Conservation (phyloP, 2,113 vertebrate genomes). For the Dermatemys mawii region DNA sequence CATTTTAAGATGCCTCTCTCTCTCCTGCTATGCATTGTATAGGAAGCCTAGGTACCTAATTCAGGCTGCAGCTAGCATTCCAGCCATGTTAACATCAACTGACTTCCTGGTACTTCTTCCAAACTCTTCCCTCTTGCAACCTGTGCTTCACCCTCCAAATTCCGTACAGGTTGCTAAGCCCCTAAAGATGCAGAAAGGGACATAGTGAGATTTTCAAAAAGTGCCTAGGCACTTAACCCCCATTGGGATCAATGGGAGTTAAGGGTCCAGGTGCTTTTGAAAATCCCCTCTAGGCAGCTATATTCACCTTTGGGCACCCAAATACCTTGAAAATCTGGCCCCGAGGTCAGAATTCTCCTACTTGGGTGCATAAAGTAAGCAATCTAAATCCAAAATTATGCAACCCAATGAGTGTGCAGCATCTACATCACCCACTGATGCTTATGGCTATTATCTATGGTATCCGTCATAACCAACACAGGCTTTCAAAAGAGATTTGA, state of each 20-base stretch:
- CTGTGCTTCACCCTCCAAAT: background rate
- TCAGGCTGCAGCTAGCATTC: background rate
- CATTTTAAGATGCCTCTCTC: background rate
- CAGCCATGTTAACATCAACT: fast-evolving
- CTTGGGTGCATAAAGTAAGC: background rate
- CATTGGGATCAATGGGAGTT: background rate
- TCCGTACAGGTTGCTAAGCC: background rate
- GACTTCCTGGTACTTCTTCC: background rate
- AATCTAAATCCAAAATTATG: background rate
- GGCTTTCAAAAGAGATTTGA: background rate
- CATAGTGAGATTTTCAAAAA: background rate
- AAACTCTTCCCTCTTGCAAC: background rate
- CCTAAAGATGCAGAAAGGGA: background rate
- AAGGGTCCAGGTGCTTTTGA: background rate
- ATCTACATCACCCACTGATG: background rate
- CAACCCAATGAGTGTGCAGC: background rate
- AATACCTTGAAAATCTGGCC: background rate
- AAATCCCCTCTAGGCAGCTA: fast-evolving
- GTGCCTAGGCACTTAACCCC: background rate
- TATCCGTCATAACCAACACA: background rate
- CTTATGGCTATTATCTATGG: background rate
- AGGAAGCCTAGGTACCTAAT: background rate
- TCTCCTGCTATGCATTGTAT: background rate
- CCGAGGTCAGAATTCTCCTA: background rate
- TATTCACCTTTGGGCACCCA: background rate